Base-by-base conservation (phyloP, 1,140 invertebrate species). In the Microplitis demolitor region DNA sequence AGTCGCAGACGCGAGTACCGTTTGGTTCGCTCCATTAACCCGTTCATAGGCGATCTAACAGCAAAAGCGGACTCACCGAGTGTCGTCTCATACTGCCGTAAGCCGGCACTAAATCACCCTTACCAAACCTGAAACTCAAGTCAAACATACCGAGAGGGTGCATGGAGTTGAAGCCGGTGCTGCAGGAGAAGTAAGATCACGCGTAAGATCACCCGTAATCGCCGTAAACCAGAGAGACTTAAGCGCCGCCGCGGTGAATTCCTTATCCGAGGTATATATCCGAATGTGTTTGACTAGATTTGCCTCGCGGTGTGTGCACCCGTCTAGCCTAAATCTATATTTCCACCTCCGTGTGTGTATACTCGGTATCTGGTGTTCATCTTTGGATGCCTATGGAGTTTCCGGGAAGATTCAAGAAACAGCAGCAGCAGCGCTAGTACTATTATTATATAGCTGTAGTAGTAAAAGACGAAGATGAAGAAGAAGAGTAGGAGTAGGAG, bases 271-370 rank as follows among this genome's bases (percentile, higher is more conserved):
- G 9, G 13, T 24, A 24, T 24, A 24, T 53, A 69, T 71, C 60
- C 68, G 61, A 71, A 71, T 74, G 72, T 72, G 74, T 74, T 72
- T 72, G 68, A 76, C 69, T 74, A 58, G 60, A 66, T 71, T 61
- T 71, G 39, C 51, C 67, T 53, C 34, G 66, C 64, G 50, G 64
- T 50, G 3, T 76, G 73, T 70, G 77, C 71, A 78, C 63, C 76
- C 74, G 74, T 77, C 78, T 78, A 78, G 81, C 81, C 82, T 84
- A 84, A 85, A 85, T 85, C 84, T 84, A 85, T 84, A 85, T 83
- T 84, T 84, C 81, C 75, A 82, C 73, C 33, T 66, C 56, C 54
- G 56, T 51, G 53, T 56, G 64, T n/a, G 79, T 85, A 85, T 85
- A 24, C 24, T 24, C 24, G 24, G 24, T 24, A 24, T 24, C 24